Base-by-base conservation (phyloP, 2,797 vertebrate species). In the Holocentrus rufus region DNA sequence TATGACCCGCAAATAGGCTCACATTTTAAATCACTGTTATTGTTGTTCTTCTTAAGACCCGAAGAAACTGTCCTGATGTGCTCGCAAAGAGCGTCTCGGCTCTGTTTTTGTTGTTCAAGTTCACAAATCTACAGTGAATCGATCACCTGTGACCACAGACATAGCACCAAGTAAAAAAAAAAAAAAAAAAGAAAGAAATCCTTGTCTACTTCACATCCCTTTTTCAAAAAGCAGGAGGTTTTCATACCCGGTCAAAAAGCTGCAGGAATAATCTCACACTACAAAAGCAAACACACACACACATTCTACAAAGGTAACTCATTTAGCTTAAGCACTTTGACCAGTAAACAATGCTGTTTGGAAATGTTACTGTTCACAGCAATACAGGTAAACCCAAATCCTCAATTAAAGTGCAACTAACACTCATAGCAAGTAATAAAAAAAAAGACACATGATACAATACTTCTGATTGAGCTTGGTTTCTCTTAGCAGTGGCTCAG, bases 331-430 rank as follows among this genome's bases (percentile, higher is more conserved):
- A 58, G 46, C 27, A 62, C 7, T 11, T 49, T 7, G 23, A 30
- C 6, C 47, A 52, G 20, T 39, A 44, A 44, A 36, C 59, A 61
- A 25, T 42, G 30, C 34, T 53, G 13, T 7, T 39, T 34, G 9
- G 25, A 13, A 31, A 5, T 42, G 14, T 55, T 15, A 36, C 10
- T 31, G 7, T 25, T 3, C 1, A 18, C 14, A 7, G 14, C 25
- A 46, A 50, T 3, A 46, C 0, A 22, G 17, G 7, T 25, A 56
- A 64, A 36, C 31, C 20, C 72, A 39, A 69, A 31, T 57, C 15
- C 6, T 18, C 6, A n/a, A 59, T 34, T 49, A 54, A 22, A 65
- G 55, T 59, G 46, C 62, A 65, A 58, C 39, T 46, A 58, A 27
- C 58, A 14, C 49, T 20, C n/a, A 25, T 50, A 9, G 11, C 10